phyloP scores from a whole-genome alignment of 2,797 vertebrate genomes.

The Steatocranus sp. region DNA sequence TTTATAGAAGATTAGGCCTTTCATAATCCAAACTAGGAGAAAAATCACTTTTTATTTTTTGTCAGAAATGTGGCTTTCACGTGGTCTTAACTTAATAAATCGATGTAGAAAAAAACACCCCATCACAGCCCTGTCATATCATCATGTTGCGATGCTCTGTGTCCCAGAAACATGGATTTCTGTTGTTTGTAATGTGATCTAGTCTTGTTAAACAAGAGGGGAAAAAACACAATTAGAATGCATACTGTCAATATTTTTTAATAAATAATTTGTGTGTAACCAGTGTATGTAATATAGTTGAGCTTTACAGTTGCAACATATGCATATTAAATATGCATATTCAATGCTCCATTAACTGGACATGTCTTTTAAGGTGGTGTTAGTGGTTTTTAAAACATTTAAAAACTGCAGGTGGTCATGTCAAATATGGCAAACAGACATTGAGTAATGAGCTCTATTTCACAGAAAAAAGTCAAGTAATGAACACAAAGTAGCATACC shows the following conservation, averaged over 20 bases:
- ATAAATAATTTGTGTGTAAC: conserved; percentile 87
- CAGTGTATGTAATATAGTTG: conserved; percentile 10
- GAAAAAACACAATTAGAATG: conserved; percentile 71
- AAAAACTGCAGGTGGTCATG: not conserved
- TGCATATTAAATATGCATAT: not conserved
- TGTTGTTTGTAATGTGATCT: conserved; percentile 37
- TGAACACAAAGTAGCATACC: not conserved
- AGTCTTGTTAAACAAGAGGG: conserved; percentile 10
- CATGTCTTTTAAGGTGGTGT: not conserved
- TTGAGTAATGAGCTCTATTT: not conserved
- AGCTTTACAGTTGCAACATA: not conserved
- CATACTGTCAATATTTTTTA: conserved; percentile 83
- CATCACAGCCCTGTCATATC: conserved; percentile 1
- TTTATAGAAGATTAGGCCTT: not conserved
- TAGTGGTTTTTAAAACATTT: not conserved
- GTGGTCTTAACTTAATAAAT: not conserved
- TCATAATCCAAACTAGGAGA: not conserved
- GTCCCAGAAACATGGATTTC: not conserved
- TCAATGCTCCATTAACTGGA: not conserved
- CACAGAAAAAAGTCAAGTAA: not conserved
- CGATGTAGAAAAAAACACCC: not conserved
- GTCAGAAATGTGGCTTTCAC: not conserved
- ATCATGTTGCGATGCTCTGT: conserved; percentile 32
- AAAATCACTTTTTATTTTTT: not conserved
- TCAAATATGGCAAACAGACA: not conserved